Base-by-base conservation (phyloP, 2,888 invertebrate species). In the Drosophila leonis region DNA sequence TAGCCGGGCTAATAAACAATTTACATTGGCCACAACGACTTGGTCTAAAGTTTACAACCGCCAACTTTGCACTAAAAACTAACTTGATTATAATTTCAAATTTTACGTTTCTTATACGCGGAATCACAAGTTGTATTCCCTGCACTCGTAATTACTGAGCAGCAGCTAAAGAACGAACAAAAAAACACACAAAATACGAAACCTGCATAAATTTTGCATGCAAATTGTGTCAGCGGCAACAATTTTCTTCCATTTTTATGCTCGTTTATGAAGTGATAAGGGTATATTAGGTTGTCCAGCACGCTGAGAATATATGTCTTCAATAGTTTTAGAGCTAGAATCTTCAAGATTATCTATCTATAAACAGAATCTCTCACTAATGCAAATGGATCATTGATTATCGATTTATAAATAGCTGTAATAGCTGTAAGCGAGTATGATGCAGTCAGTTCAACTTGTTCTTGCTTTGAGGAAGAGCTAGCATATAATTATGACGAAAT, bases 11-110 rank as follows among this genome's bases (percentile, higher is more conserved):
- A 86, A 83, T 83, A 83, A 86, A 83, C 78, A 74, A 74, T 83
- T 86, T 78, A 52, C 75, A 57, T 66, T 60, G 55, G 70, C 69
- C 68, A 59, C 48, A 72, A 65, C 66, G 48, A 57, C 57, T 72
- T 66, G 29, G 39, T 42, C 39, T 37, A 29, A 52, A 69, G 64
- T 52, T 69, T 59, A 77, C 49, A 65, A 37, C 72, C 62, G 60
- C 55, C 54, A 54, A 63, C 35, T 60, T 65, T 65, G 29, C 41
- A 60, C 33, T 52, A 60, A 74, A 71, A 68, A 64, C 72, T 65
- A 68, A 78, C 72, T 73, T 75, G 72, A 88, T 85, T 85, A 86
- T 73, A 88, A 88, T 86, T 85, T 81, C 81, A 88, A 85, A 88
- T 88, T 84, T 73, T 37, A 54, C 56, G 55, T 82, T 79, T 79